Evolutionary conservation across 2,113 vertebrate genomes (phyloP), one percentile per base, ranked within the genome.

Genomic region (Puntigrus tetrazona): DNA sequence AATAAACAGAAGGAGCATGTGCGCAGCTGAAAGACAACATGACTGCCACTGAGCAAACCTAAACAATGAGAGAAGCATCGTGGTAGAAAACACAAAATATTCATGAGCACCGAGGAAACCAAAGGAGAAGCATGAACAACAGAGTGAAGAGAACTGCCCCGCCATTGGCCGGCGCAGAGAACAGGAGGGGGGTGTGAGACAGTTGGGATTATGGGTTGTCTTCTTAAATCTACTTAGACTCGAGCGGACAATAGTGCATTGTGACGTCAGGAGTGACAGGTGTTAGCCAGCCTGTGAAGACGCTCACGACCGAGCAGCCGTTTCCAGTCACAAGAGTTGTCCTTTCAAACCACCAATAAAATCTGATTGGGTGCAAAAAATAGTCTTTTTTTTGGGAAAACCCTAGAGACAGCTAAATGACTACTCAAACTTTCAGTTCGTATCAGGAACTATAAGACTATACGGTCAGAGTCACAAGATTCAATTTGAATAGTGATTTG

Each of bases 141-240:
- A 80, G 63, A 80, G 47, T 22, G 34, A n/a, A n/a, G n/a, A 45
- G 52, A 77, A 34, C 50, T 47, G 29, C 43, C 47, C 50, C 18
- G 47, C 70, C 34, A 41, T 43, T 55, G 86, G 73, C 45, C n/a
- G 5, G 79, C 41, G 36, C 69, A 52, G 72, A 36, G 34, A 38
- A 65, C 27, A 59, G 69, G 59, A 69, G 69, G 27, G 16, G 69
- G 18, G 75, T 11, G 29, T 36, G 81, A 67, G 84, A 86, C 86
- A 86, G 87, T 34, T 65, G 76, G 85, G 85, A 86, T 88, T 87
- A 84, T 47, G 81, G 59, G 52, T 27, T 29, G 41, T 78, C 81
- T 83, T 45, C 22, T 18, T 57, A 77, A 86, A 86, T 88, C 83
- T 43, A 55, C 69, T 84, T 85, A 55, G 45, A 43, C 27, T 50